Conservation (phyloP, 2,113 vertebrate genomes). For the Phalacrocorax brasilianus region DNA sequence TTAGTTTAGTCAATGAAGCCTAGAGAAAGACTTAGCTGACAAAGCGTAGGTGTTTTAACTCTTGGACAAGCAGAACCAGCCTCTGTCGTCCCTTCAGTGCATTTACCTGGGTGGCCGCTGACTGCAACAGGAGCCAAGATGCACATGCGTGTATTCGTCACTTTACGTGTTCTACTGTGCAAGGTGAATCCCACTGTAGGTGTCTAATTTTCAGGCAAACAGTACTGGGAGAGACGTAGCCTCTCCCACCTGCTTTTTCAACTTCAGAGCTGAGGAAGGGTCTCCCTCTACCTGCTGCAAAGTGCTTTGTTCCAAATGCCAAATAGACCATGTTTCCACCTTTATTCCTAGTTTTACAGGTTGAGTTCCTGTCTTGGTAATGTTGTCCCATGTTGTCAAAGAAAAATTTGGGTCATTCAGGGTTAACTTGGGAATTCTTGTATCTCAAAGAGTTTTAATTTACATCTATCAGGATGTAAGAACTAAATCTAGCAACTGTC, state of each 20-base stretch:
- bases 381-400: background rate
- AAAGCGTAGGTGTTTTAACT: too few species aligned
- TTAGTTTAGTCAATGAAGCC: background rate
- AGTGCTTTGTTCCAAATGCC: background rate
- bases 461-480: accelerated
- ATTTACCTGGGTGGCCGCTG: background rate
- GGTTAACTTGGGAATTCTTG: background rate
- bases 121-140: background rate
- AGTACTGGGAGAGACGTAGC: background rate
- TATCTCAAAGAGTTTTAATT: background rate
- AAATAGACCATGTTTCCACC: background rate
- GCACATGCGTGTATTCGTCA: background rate
- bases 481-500: background rate
- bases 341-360: background rate
- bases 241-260: background rate
- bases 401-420: background rate
- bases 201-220: background rate
- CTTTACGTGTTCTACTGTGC: background rate
- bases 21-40: background rate
- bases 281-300: background rate
- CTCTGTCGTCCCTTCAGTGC: background rate
- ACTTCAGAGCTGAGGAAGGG: accelerated
- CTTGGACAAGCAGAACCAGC: background rate
- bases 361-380: background rate
- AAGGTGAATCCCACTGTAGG: background rate